Conservation (phyloP, 2,113 vertebrate genomes). For the Pelobates fuscus region DNA sequence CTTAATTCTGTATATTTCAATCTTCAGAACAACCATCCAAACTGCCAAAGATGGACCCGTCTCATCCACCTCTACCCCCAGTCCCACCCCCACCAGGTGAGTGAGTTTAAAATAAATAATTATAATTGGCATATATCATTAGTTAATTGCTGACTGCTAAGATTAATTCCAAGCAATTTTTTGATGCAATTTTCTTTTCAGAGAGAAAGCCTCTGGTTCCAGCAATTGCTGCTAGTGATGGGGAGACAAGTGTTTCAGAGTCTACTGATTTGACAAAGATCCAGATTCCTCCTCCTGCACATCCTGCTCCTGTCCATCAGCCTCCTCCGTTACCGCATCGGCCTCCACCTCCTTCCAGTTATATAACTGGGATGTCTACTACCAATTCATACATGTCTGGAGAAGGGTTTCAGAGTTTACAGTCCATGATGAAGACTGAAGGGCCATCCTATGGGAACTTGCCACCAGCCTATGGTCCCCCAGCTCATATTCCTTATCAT, state of each 20-base stretch:
- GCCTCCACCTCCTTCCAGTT: constrained; percentile 85
- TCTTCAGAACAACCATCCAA: constrained; percentile 91
- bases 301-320: constrained; percentile 84
- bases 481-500: constrained; percentile 82
- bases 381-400: constrained; percentile 96
- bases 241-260: constrained; percentile 73
- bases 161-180: too few relatives aligned
- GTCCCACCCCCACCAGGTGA: constrained; percentile 88
- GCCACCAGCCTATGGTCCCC: constrained; percentile 83
- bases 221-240: constrained; percentile 71
- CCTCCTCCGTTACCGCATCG: constrained; percentile 88
- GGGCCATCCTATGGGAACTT: constrained; percentile 83
- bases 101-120: too few relatives aligned
- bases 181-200: constrained; percentile 64
- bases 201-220: constrained; percentile 83
- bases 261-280: constrained; percentile 77
- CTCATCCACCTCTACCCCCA: constrained; percentile 87
- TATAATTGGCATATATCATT: too few relatives aligned
- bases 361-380: constrained; percentile 92
- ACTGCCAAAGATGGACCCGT: constrained; percentile 88
- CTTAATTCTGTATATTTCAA: too few relatives aligned
- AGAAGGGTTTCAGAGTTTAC: constrained; percentile 91
- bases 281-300: constrained; percentile 84
- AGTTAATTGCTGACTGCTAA: too few relatives aligned
- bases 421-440: constrained; percentile 97